Base-by-base conservation (phyloP, 2,113 vertebrate genomes). In the Notarius quadriscutis region DNA sequence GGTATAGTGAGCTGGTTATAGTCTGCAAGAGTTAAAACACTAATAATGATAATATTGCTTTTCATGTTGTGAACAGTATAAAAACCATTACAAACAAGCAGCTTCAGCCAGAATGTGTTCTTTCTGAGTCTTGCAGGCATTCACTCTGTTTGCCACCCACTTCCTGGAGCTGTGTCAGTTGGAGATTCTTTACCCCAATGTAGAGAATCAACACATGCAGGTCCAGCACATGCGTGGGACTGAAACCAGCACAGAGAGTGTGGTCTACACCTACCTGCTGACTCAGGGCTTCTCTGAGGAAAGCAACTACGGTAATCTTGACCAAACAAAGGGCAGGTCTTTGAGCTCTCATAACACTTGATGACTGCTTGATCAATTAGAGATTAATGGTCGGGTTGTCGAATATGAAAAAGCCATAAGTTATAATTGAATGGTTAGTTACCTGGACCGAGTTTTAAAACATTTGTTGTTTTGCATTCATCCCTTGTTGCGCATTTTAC, bases 121-220 rank as follows among this genome's bases (percentile, higher is more conserved):
- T 58, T 74, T 83, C 14, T 86, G 25, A 11, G 92, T 75, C 88
- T 77, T 93, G 77, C 89, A 99, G 98, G 97, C 96, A 4, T 99
- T 98, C 94, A 99, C 97, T 27, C 88, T 99, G 77, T 99, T 99
- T 93, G 97, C 97, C 78, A 99, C 98, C 1, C 98, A 99, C 94
- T 99, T 96, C 87, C 94, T 99, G 91, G 97, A 99, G 90, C 92
- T 99, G 4, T 99, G 97, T 92, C 97, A 97, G 53, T 93, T 99
- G 27, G 95, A 97, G 75, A 92, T 93, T 86, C 92, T 98, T 17
- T 99, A 99, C 93, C 97, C 97, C 58, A 99, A 98, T 5, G 97
- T 97, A 89, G 97, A 98, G 94, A 99, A 99, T 88, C 95, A 96
- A 91, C 96, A 99, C 94, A 98, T 99, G 96, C 96, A 97, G 95